These are phyloP conservation scores for Musca vetustissima DNA, from an alignment of 1,140 invertebrate genomes.

Conservation along the genomic window DNA sequence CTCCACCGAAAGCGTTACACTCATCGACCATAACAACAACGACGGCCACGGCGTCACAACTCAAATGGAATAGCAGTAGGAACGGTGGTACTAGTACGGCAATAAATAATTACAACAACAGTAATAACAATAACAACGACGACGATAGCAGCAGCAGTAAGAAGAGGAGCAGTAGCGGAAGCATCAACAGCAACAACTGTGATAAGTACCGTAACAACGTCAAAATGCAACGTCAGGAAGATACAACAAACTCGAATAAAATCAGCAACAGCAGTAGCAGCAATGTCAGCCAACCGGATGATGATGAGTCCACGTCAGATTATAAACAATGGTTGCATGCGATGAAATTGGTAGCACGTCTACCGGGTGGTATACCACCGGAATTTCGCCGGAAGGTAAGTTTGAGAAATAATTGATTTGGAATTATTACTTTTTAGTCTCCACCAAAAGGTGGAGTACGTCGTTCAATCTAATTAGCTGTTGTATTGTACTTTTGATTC, in stretches of 20 bases:
- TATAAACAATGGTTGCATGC: conserved; percentile 94
- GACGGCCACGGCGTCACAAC: not conserved
- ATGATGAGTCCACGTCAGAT: conserved; percentile 61
- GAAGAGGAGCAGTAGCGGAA: conserved; percentile 24
- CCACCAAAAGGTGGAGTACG: not conserved
- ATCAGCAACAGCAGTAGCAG: too few relatives aligned
- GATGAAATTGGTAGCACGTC: conserved; percentile 92
- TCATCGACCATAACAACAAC: conserved; percentile 31
- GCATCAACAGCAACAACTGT: conserved; percentile 7
- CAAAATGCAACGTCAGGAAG: conserved; percentile 48
- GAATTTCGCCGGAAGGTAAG: conserved; percentile 88
- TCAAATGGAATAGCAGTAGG: too few relatives aligned
- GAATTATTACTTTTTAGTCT: not conserved
- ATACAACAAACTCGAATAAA: not conserved
- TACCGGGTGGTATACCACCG: conserved; percentile 88
- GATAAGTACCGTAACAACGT: conserved; percentile 53
- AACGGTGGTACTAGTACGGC: conserved; percentile 9
- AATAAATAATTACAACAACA: conserved; percentile 22
- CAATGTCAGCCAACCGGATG: conserved; percentile 5
- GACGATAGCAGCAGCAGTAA: conserved; percentile 12
- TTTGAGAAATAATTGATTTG: conserved; percentile 6
- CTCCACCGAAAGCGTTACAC: conserved; percentile 43
- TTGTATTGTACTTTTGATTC: too few relatives aligned
- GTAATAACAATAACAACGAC: conserved; percentile 23
- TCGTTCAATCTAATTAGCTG: too few relatives aligned